These are phyloP conservation scores for Alloplasta piceator DNA, from an alignment of 2,888 invertebrate species.

Conservation along the genomic window DNA sequence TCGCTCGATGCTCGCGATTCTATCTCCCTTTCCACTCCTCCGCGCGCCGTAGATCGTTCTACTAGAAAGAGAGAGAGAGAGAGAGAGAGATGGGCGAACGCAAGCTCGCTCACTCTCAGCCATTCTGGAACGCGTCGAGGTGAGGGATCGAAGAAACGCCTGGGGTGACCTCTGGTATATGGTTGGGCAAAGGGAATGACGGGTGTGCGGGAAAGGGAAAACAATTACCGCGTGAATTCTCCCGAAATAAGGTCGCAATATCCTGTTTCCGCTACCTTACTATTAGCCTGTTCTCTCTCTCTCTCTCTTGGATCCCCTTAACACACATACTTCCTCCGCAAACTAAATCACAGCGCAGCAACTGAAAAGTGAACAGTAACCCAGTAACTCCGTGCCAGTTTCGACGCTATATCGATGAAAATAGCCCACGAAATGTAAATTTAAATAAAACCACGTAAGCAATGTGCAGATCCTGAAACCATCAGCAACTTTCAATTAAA, in stretches of 20 bases:
- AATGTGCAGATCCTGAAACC: too few relatives aligned
- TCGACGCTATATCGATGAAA: too few relatives aligned
- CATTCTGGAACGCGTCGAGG: constrained; percentile 9
- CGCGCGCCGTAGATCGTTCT: constrained; percentile 59
- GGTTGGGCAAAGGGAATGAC: constrained; percentile 24
- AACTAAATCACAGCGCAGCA: constrained; percentile 11
- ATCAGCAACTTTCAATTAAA: too few relatives aligned
- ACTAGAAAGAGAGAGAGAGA: constrained; percentile 38
- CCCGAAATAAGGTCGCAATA: constrained; percentile 73
- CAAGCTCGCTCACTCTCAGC: constrained; percentile 21
- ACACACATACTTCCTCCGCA: constrained; percentile 20
- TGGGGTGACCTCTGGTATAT: constrained; percentile 24
- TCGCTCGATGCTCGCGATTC: constrained; percentile 21
- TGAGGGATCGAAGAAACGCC: constrained; percentile 26
- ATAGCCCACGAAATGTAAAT: too few relatives aligned
- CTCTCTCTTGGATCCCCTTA: constrained; percentile 40
- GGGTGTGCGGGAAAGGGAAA: constrained; percentile 55
- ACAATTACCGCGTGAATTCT: constrained; percentile 73
- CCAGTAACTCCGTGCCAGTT: background rate
- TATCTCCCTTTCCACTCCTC: constrained; percentile 54
- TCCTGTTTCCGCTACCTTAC: constrained; percentile 52
- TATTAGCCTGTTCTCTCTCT: constrained; percentile 16
- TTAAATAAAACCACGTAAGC: too few relatives aligned
- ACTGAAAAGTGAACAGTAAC: background rate
- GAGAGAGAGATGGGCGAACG: constrained; percentile 20